Evolutionary conservation across 2,797 vertebrate genomes (phyloP), one percentile per base, ranked within the genome.

Genomic region (Leuciscus waleckii): DNA sequence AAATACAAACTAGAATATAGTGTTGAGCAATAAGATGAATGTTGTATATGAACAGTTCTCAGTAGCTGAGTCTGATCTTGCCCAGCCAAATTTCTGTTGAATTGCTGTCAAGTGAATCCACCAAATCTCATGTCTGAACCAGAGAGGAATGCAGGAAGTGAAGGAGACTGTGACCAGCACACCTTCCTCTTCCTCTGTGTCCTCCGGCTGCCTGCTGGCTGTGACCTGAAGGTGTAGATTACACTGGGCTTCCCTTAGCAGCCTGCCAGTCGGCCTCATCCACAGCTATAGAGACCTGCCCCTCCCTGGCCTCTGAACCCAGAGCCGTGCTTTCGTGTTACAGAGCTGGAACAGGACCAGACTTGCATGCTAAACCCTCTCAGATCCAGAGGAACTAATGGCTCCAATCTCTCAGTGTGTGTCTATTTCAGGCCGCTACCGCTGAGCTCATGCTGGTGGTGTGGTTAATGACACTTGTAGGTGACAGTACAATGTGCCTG

Each of bases 231-330:
- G 86, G 87, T 89, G 89, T 85, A 87, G 89, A 95, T 95, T 93
- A 95, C 92, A 92, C 90, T 89, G 91, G 85, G 90, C 65, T 90
- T 93, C 92, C 92, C 91, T 79, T 83, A 91, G 92, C 92, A 92
- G 92, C 71, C 84, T 79, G 84, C 78, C 65, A 77, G 79, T 43
- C 80, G 51, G 67, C 54, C 77, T 83, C 11, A 76, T 86, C 61
- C 76, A 69, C 39, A 13, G 61, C 87, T 84, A 69, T 37, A 67
- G 89, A 89, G 82, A 89, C 70, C 76, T 85, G 79, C 43, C 43
- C 77, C 14, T 41, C 82, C 67, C 87, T 43, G 75, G 80, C 75
- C 79, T 81, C 49, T 35, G 82, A 79, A 71, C 84, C 35, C 83
- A n/a, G 63, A 26, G 29, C 79, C 56, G 41, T 76, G 61, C 70